These are phyloP conservation scores for Denticeps clupeoides DNA, from an alignment of 2,797 vertebrate genomes.

Conservation along the genomic window DNA sequence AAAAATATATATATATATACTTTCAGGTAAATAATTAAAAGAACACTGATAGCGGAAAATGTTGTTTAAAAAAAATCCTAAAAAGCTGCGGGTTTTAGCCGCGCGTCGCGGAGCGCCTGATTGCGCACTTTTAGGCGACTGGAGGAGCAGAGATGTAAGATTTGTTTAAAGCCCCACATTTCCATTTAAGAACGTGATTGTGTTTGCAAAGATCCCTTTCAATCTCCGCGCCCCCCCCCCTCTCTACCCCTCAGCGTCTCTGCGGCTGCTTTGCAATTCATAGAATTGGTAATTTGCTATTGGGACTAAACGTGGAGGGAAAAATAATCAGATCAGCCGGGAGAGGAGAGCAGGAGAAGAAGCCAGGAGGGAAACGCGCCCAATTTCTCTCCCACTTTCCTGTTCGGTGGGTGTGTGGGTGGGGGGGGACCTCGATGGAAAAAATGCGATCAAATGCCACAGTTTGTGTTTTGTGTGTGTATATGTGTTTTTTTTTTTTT, in stretches of 20 bases:
- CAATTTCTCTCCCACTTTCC: constrained; percentile 54
- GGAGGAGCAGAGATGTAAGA: constrained; percentile 78
- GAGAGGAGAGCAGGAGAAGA: constrained; percentile 59
- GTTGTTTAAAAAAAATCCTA: no score
- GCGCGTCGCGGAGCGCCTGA: constrained; percentile 65
- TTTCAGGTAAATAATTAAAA: constrained; percentile 68
- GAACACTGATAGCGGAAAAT: constrained; percentile 51
- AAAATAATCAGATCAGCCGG: constrained; percentile 83
- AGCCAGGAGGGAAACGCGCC: constrained; percentile 52
- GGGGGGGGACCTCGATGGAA: constrained; percentile 40
- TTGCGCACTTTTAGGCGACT: constrained; percentile 76
- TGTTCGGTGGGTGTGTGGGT: constrained; percentile 51
- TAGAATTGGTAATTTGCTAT: constrained; percentile 90
- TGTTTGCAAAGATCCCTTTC: constrained; percentile 83
- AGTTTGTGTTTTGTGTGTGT: no score
- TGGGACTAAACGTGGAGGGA: constrained; percentile 85
- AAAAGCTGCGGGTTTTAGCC: constrained; percentile 58
- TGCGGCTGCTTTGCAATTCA: constrained; percentile 85
- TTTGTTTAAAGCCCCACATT: constrained; percentile 81
- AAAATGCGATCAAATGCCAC: constrained; percentile 34
- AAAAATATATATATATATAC: constrained; percentile 43
- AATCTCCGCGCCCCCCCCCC: constrained; percentile 65
- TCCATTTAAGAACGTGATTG: constrained; percentile 86
- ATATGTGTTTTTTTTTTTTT: no score
- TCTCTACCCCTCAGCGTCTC: constrained; percentile 72